Conservation (phyloP, 2,113 vertebrate genomes). For the Rattus rattus region DNA sequence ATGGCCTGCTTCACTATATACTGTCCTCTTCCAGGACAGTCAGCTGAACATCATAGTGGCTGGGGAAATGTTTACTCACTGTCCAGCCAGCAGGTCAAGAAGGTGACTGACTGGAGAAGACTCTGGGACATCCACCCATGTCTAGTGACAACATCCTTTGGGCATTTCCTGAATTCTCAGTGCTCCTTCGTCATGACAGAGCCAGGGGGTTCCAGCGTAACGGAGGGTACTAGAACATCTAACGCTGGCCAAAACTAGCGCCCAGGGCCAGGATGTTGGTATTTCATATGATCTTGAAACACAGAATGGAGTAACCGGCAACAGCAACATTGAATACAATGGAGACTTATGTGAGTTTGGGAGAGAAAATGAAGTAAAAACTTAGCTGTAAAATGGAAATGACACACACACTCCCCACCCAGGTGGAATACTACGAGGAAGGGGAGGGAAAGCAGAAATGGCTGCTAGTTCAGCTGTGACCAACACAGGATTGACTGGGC, state of each 20-base stretch:
- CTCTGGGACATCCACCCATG: fast-evolving
- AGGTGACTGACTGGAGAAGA: too few species aligned
- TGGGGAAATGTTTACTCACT: background rate
- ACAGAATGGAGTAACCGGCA: background rate
- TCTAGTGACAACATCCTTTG: background rate
- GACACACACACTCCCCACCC: too few species aligned
- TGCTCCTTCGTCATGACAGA: background rate
- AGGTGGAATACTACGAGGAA: background rate
- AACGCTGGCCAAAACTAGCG: background rate
- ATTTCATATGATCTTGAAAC: too few species aligned
- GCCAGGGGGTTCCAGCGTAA: background rate
- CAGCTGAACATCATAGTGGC: background rate
- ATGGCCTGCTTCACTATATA: background rate
- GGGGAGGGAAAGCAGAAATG: fast-evolving
- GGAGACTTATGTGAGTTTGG: background rate
- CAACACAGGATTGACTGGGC: background rate
- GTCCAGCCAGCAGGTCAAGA: background rate
- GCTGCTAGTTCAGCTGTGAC: background rate
- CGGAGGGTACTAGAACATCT: background rate
- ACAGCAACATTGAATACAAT: background rate
- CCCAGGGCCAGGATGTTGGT: background rate
- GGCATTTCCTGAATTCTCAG: background rate
- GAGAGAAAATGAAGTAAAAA: background rate
- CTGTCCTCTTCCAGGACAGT: background rate
- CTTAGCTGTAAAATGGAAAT: background rate